A percentile compares a stretch with the other conserved stretches of the same genome.
These are phyloP conservation scores for Bimastos eiseni DNA, from an alignment of 2,888 invertebrate species.

Conservation along the genomic window DNA sequence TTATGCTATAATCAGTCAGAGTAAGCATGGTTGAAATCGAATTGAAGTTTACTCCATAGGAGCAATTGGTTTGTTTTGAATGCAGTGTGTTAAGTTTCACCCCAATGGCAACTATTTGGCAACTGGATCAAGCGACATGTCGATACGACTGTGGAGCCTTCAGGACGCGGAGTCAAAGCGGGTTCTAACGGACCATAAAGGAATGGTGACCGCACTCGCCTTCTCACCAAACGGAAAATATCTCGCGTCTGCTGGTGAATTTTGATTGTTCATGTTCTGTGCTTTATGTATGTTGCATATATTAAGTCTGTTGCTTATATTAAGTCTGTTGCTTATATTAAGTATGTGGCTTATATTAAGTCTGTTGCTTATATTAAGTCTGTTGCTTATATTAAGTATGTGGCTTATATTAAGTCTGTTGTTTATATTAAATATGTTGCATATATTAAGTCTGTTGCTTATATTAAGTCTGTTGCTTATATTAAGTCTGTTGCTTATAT, in stretches of 20 bases:
- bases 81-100: conserved; percentile 83
- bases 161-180: conserved; percentile 80
- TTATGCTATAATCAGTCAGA: too few relatives aligned
- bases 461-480: too few relatives aligned
- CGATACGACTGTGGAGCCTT: conserved; percentile 83
- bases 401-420: too few relatives aligned
- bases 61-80: not conserved
- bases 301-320: too few relatives aligned
- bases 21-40: too few relatives aligned
- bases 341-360: too few relatives aligned
- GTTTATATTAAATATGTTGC: too few relatives aligned
- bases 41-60: not conserved
- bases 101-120: conserved; percentile 87
- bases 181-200: conserved; percentile 73
- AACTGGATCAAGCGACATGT: conserved; percentile 86
- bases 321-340: too few relatives aligned
- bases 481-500: too few relatives aligned
- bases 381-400: too few relatives aligned
- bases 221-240: conserved; percentile 84
- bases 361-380: too few relatives aligned
- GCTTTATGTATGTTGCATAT: not conserved
- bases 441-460: too few relatives aligned
- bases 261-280: not conserved
- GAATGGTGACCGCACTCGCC: conserved; percentile 74
- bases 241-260: conserved; percentile 78